Base-by-base conservation (phyloP, 2,888 invertebrate species). In the Clepsis dumicolana region DNA sequence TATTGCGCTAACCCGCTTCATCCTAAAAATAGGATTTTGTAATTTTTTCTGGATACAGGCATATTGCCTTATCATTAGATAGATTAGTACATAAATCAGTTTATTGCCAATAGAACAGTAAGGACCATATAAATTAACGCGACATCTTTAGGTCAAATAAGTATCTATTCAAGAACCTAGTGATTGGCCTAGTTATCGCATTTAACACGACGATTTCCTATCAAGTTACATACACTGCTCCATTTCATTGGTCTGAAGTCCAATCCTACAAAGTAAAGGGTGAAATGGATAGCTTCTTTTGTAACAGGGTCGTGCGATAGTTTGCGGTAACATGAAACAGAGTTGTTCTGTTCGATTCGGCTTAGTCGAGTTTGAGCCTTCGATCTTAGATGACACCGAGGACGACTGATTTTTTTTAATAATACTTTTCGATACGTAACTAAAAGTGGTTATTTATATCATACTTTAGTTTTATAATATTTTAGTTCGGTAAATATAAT, bases 331-430 rank as follows among this genome's bases (percentile, higher is more conserved):
- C 16, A 29, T 18, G 8, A 24, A 38, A 56, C 32, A 16, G 12
- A 12, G 18, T n/a, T 21, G 18, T n/a, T n/a, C 16, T 32, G 24
- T 54, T 57, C 25, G 24, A 18, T 41, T 5, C n/a, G 16, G n/a
- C 12, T 66, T 56, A 67, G 66, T 67, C 29, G 54, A 38, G 44
- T 54, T 56, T 25, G 27, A 18, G 32, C 48, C 54, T 24, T 35
- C 48, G 7, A 27, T 14, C 66, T 44, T 38, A 25, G 24, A 21
- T 27, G 62, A 62, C 66, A 62, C n/a, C 0, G 8, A 4, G 21
- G 27, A 4, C 48, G 18, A 35, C 35, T 18, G 12, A 41, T 54
- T 24, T n/a, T 3, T 41, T 38, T 8, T 4, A 16, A 25, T 52
- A 24, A 10, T 38, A 10, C n/a, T 25, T 25, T 27, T 27, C 7